Evolutionary conservation across 2,113 vertebrate species (phyloP), one percentile per base, ranked within the genome.

Genomic region (Amphiprion percula): DNA sequence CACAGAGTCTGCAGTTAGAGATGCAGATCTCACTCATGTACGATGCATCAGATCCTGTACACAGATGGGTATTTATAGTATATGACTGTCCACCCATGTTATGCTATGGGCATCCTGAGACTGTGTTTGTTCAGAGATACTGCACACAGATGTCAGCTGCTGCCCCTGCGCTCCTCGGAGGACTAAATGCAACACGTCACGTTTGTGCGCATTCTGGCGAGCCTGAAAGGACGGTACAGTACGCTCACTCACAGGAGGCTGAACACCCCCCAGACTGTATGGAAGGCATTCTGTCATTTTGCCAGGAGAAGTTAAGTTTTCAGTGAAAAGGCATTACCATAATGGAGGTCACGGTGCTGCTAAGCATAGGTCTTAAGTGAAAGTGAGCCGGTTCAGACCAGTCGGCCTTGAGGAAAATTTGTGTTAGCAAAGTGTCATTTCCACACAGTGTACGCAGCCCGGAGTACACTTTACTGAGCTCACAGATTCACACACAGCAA

Each of bases 151-250:
- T 74, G 77, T 74, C 59, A 62, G 41, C 70, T 41, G 53, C 67
- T 58, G 63, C 59, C 41, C 66, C 47, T 66, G 24, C 23, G 74
- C 69, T 71, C 58, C 70, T 73, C 50, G 46, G 66, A 77, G 83
- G 72, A 78, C 26, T 58, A 78, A 68, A 90, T 92, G 80, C 79
- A 69, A 86, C 79, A 82, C 89, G 90, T 92, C 92, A 92, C 80
- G 77, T 91, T 82, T 68, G 77, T 70, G 73, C 74, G 44, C 73
- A 39, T 61, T 82, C 61, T 80, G 62, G 77, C 58, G 15, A 70
- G 53, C 65, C 28, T 47, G 74, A 83, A 80, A 77, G 58, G 41
- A 47, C 46, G 28, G 63, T 80, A 86, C 75, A 78, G 80, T 80
- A 61, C 65, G 41, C 26, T 85, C 73, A 66, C 74, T 87, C 76